phyloP scores from a whole-genome alignment of 2,888 invertebrate genomes.

The Thyatira batis region DNA sequence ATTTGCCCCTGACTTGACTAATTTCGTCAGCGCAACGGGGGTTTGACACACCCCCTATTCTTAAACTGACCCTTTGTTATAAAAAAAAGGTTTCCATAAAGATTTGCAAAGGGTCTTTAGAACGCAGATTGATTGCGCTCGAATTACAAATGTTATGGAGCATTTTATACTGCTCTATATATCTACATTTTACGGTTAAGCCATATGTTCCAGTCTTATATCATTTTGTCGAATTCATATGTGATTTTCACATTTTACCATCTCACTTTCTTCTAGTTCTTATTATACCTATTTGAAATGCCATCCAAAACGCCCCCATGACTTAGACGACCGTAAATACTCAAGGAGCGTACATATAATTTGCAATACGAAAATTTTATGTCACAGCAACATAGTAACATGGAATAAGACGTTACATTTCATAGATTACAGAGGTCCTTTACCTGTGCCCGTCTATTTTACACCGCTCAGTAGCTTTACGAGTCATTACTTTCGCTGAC shows the following conservation, averaged over 20 bases:
- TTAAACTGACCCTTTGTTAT: conserved; percentile 62
- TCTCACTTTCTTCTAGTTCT: conserved; percentile 5
- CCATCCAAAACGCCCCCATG: not conserved
- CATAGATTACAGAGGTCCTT: conserved; percentile 33
- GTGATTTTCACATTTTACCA: conserved; percentile 15
- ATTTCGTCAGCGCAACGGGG: conserved; percentile 73
- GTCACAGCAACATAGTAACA: not conserved
- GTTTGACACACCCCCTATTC: conserved; percentile 72
- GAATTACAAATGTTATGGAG: conserved; percentile 5
- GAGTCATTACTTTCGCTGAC: conserved; percentile 77
- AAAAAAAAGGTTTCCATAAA: conserved; percentile 45
- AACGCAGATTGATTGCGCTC: conserved; percentile 10
- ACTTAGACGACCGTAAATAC: not conserved
- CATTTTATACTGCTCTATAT: not conserved
- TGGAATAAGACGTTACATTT: conserved; percentile 13
- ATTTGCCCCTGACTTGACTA: conserved; percentile 73
- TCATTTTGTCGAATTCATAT: too few relatives aligned
- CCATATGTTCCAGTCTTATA: too few relatives aligned
- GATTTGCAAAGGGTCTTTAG: conserved; percentile 20
- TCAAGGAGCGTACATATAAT: not conserved
- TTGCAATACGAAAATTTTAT: not conserved
- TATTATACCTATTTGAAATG: not conserved
- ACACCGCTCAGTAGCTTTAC: conserved; percentile 70
- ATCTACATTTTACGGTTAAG: too few relatives aligned
- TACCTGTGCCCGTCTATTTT: conserved; percentile 56